Evolutionary conservation across 2,888 invertebrate genomes (phyloP).

Genomic region (Cylloceria caligata): DNA sequence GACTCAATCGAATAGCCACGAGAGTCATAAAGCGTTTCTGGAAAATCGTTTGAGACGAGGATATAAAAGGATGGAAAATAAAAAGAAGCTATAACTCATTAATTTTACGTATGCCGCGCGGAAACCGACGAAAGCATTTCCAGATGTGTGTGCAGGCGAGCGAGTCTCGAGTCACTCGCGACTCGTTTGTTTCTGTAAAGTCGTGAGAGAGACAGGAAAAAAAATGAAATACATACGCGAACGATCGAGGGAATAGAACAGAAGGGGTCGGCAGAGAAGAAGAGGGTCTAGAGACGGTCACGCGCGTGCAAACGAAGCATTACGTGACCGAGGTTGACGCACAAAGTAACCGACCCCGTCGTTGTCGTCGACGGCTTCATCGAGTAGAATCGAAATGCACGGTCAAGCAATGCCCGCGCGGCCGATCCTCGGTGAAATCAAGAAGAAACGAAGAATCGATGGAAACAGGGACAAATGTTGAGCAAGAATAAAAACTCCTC

Average conservation of each 20-base stretch:
- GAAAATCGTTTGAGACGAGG: conserved; percentile 28
- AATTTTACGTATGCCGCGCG: conserved; percentile 24
- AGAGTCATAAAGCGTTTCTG: not conserved
- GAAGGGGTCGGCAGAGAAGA: conserved; percentile 32
- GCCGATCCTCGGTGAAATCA: not conserved
- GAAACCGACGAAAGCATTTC: conserved; percentile 37
- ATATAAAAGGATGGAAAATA: not conserved
- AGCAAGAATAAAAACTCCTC: not conserved
- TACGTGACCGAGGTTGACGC: conserved; percentile 66
- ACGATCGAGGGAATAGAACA: conserved; percentile 12
- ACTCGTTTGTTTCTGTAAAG: conserved; percentile 9
- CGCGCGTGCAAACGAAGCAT: conserved; percentile 66
- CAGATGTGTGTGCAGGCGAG: conserved; percentile 47
- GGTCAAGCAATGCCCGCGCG: not conserved
- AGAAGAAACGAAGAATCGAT: conserved; percentile 1
- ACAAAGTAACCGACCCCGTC: conserved; percentile 44
- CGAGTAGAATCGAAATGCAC: too few relatives aligned
- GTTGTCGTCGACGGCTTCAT: too few relatives aligned
- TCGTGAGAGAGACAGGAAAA: conserved; percentile 4
- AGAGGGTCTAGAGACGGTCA: conserved; percentile 63
- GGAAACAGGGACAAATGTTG: not conserved
- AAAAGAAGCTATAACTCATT: conserved; percentile 21
- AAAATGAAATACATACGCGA: conserved; percentile 32
- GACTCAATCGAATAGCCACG: not conserved
- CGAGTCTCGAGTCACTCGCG: not conserved